A percentile compares a stretch with the other conserved stretches of the same genome.
Conservation (phyloP, 2,888 invertebrate species). For the Baronia brevicornis region DNA sequence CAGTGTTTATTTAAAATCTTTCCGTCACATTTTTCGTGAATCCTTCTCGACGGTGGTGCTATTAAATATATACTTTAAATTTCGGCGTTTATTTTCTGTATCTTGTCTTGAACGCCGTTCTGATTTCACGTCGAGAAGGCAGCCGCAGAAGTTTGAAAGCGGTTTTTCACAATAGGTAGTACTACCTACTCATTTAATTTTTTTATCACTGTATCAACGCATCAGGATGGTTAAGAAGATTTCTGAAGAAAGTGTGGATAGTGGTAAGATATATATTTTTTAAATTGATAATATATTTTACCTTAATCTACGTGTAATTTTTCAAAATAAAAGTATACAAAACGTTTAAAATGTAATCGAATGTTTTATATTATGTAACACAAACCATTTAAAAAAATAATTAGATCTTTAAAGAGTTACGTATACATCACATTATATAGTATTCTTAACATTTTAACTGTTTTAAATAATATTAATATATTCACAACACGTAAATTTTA, state of each 20-base stretch:
- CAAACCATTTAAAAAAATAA: no score
- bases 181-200: conserved; percentile 61
- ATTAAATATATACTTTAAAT: conserved; percentile 42
- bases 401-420: no score
- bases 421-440: no score
- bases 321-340: no score
- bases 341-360: no score
- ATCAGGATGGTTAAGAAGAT: conserved; percentile 74
- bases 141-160: conserved; percentile 72
- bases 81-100: conserved; percentile 55
- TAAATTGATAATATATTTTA: conserved; percentile 13
- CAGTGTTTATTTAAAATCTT: conserved; percentile 70
- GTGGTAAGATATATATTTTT: conserved; percentile 58
- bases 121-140: conserved; percentile 74
- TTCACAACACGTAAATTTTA: no score
- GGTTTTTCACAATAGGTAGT: conserved; percentile 72
- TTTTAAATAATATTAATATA: no score
- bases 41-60: conserved; percentile 72
- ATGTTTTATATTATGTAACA: no score
- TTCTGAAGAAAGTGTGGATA: conserved; percentile 74
- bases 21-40: conserved; percentile 63
- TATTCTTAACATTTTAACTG: no score
- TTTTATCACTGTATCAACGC: conserved; percentile 59
- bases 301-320: conserved; percentile 15
- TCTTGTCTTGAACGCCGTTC: conserved; percentile 55